phyloP scores from a whole-genome alignment of 2,113 vertebrate genomes.

The Turnix velox region DNA sequence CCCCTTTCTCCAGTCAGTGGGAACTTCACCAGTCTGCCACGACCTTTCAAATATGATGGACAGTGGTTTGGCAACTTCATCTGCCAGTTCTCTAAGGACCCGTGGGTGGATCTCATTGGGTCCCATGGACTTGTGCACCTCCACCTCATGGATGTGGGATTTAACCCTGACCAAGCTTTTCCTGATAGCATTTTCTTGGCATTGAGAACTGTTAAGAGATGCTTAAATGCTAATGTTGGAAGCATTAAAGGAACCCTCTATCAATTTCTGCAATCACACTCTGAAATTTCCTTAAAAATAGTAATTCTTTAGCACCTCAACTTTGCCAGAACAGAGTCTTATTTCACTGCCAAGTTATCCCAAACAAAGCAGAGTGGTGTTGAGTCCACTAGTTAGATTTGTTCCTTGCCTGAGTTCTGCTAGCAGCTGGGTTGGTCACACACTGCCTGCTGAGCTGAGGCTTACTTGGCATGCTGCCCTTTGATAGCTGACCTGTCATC shows the following conservation, averaged over 20 bases:
- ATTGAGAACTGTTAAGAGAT: neutral
- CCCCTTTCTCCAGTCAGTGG: too few species aligned
- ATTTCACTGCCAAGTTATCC: neutral
- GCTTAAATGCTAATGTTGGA: neutral
- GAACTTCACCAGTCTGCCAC: too few species aligned
- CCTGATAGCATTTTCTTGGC: neutral
- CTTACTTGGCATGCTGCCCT: neutral
- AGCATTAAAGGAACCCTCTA: neutral
- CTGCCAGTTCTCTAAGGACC: too few species aligned
- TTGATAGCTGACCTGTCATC: neutral
- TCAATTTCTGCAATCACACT: neutral
- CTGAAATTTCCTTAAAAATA: neutral
- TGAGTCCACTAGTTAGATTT: neutral
- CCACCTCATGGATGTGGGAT: neutral
- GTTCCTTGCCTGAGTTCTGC: neutral
- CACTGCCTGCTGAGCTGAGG: neutral
- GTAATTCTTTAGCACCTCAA: neutral
- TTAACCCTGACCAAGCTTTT: neutral
- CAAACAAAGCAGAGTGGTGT: accelerated
- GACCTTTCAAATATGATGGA: too few species aligned
- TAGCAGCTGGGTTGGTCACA: neutral
- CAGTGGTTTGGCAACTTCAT: too few species aligned
- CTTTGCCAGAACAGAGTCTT: neutral
- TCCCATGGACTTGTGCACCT: too few species aligned
- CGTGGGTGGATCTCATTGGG: too few species aligned